These are phyloP conservation scores for Rhodinocichla rosea DNA, from an alignment of 2,113 vertebrate species.

Conservation along the genomic window DNA sequence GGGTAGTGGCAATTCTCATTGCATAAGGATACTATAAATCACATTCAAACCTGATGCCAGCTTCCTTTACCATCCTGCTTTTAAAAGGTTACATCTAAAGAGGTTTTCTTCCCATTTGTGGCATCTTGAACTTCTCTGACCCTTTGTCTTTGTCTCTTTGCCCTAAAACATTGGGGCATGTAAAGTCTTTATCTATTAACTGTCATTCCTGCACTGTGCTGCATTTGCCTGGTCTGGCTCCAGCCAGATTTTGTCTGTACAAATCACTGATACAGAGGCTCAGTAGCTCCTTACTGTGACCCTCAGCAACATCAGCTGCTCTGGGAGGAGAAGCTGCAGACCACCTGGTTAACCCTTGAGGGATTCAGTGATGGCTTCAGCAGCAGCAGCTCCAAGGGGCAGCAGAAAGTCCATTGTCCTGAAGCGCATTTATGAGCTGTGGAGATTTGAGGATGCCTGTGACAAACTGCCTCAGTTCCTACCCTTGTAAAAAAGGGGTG, in stretches of 20 bases:
- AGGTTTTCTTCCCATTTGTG: slow-evolving; percentile 2
- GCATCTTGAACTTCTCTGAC: slow-evolving; percentile 25
- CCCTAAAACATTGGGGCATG: neutral
- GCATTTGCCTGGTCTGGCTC: neutral
- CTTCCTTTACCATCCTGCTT: neutral
- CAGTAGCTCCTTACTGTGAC: neutral
- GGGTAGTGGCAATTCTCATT: neutral
- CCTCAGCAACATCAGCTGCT: neutral
- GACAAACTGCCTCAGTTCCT: neutral
- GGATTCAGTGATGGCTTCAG: neutral
- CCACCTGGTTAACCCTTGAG: neutral
- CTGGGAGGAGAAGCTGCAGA: neutral
- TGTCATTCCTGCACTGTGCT: neutral
- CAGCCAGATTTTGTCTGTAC: neutral
- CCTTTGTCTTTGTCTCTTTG: neutral
- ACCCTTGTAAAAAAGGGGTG: neutral
- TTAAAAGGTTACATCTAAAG: neutral
- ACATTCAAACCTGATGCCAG: neutral
- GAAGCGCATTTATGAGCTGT: neutral
- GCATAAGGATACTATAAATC: slow-evolving; percentile 12
- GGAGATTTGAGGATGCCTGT: neutral
- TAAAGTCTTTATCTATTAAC: neutral
- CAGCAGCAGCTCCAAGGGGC: neutral
- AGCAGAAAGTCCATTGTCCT: neutral
- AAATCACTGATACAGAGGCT: neutral